Base-by-base conservation (phyloP, 2,888 invertebrate genomes). In the Pomacea canaliculata region DNA sequence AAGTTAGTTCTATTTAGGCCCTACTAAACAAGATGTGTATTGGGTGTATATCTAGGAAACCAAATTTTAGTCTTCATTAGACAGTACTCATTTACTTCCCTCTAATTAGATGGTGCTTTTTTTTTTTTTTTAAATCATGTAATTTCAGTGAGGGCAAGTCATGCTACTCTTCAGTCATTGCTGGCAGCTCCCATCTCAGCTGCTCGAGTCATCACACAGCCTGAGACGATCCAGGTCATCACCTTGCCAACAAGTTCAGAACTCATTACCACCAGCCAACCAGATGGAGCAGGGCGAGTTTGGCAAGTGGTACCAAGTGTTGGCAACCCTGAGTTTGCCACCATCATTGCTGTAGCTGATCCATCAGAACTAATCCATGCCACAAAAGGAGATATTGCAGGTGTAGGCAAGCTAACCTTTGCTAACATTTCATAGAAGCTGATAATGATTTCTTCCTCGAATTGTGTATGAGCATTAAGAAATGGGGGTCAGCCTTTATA, bases 211-310 rank as follows among this genome's bases (percentile, higher is more conserved):
- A 78, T 84, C 12, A 77, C 81, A 10, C 79, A 82, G 18, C 81
- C 82, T 60, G 85, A 85, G 19, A 84, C 84, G 7, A 86, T 88
- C 69, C 88, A 88, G 81, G 86, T 88, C 37, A 85, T 88, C 73
- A 84, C 87, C 49, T 82, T 88, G 69, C 81, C 85, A 12, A 83
- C 82, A 51, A 79, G 86, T 4, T 79, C 84, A 18, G 85, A 85
- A 62, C 75, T 87, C 9, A 67, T 85, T 27, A 80, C 83, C n/a
- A 76, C 82, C 68, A 76, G 71, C 51, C 77, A 81, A 12, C 71
- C 81, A 7, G 83, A 84, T 69, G 77, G 79, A 0, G 75, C 79
- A 19, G 85, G 84, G 1, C 77, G 82, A 13, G 79, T 87, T 18
- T 85, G 87, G 85, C 89, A 89, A 74, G 82, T 88, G 59, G 82